Conservation (phyloP, 2,888 invertebrate genomes). For the Amphipoea lucens region DNA sequence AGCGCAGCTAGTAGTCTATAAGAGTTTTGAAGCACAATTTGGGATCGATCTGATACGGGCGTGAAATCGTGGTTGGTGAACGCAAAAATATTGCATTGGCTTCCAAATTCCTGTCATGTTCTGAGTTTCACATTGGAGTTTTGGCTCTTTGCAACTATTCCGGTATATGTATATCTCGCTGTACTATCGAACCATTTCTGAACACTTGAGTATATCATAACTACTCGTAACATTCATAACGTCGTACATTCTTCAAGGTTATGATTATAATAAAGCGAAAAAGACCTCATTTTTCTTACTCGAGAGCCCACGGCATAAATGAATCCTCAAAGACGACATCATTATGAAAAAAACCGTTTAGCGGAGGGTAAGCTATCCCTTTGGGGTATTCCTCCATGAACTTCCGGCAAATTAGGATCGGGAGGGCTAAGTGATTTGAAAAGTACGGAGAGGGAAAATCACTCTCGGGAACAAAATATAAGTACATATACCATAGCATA, state of each 20-base stretch:
- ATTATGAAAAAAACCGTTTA: slow-evolving; percentile 45
- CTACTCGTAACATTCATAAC: not conserved
- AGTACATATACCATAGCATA: not conserved
- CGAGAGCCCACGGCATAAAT: slow-evolving; percentile 34
- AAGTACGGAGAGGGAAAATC: slow-evolving; percentile 37
- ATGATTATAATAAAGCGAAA: slow-evolving; percentile 21
- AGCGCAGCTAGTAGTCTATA: not conserved
- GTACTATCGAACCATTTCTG: not conserved
- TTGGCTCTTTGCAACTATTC: too few relatives aligned
- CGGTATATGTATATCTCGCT: not conserved
- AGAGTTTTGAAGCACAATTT: not conserved
- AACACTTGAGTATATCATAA: not conserved
- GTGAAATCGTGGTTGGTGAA: not conserved
- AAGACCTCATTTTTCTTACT: slow-evolving; percentile 24
- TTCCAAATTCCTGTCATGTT: not conserved
- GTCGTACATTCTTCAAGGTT: not conserved
- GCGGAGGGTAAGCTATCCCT: slow-evolving; percentile 37
- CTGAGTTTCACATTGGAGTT: not conserved
- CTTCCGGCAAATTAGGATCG: slow-evolving; percentile 49
- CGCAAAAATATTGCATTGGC: not conserved
- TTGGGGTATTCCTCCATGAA: slow-evolving; percentile 49
- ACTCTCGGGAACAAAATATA: slow-evolving; percentile 17
- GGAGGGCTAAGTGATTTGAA: slow-evolving; percentile 33
- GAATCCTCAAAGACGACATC: slow-evolving; percentile 50
- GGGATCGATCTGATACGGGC: not conserved